Evolutionary conservation across 2,113 vertebrate species (phyloP), one percentile per base, ranked within the genome.

Genomic region (Fulica atra): DNA sequence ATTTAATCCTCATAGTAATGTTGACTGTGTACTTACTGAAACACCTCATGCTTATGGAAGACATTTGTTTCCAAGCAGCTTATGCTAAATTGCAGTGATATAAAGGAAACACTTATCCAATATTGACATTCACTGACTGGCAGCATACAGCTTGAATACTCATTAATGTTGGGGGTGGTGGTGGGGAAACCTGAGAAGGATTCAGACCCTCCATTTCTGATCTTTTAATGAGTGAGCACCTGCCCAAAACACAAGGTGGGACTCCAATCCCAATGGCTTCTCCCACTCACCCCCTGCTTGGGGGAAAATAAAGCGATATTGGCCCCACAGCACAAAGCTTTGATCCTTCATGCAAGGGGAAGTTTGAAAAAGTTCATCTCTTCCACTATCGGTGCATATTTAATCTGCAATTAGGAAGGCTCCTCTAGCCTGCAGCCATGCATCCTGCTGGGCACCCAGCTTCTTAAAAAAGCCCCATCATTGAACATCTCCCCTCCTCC

Each of bases 41-140:
- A 97, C 95, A 95, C 76, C 95, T 94, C 96, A 95, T 97, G 97
- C 97, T 97, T 96, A 95, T 25, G 50, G 95, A 97, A 98, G 97
- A 97, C 97, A 97, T 97, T 97, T 98, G 97, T 98, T 98, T 98
- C 97, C 97, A 98, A 98, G 97, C 97, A 97, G 97, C 96, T 97
- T 97, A 97, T 97, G 97, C 96, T 97, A 97, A 98, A 98, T 96
- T 97, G 96, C 96, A 94, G 65, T 53, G 96, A 97, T 97, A 98
- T 96, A 97, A 98, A 98, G 96, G 97, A 98, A 98, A 98, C 98
- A 97, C 97, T 98, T 97, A 97, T 71, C 95, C 94, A 97, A 97
- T 98, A 97, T 98, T 98, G 98, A 98, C 98, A 97, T 98, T 98
- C 97, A 96, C 97, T 96, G 96, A 98, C 97, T 98, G 81, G 96